Percentiles rank a stretch among this genome's conserved stretches.
Evolutionary conservation across 1,140 invertebrate genomes (phyloP).

Genomic region (Lasioglossum baleicum): DNA sequence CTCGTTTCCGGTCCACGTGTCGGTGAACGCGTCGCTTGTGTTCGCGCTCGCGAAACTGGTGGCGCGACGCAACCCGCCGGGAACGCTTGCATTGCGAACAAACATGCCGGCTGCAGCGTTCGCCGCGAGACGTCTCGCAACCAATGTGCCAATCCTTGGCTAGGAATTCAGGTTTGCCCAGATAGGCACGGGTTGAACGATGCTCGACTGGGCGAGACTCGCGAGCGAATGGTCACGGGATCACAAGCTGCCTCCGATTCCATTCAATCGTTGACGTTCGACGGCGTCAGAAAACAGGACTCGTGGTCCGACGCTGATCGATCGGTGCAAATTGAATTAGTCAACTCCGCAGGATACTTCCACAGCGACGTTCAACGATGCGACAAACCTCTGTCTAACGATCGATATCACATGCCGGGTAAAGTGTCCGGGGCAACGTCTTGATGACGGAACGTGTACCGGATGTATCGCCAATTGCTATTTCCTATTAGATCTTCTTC

Average conservation of each 20-base stretch:
- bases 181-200: neutral
- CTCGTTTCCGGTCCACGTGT: constrained; percentile 15
- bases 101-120: neutral
- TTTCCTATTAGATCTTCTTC: neutral
- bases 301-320: constrained; percentile 11
- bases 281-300: constrained; percentile 17
- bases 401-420: neutral
- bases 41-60: neutral
- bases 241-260: constrained; percentile 21
- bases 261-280: neutral
- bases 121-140: constrained; percentile 14
- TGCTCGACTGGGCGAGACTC: neutral
- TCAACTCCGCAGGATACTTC: constrained; percentile 2
- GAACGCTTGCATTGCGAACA: constrained; percentile 20
- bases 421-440: neutral
- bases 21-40: constrained; percentile 17
- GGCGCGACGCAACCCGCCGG: neutral
- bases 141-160: constrained; percentile 25
- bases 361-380: neutral
- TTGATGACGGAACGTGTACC: neutral
- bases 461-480: neutral
- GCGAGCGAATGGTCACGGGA: constrained; percentile 19
- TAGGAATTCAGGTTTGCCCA: constrained; percentile 7
- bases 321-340: constrained; percentile 30
- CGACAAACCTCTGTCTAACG: neutral